Evolutionary conservation across 2,797 vertebrate genomes (phyloP).

Genomic region (Pelochelys cantorii): DNA sequence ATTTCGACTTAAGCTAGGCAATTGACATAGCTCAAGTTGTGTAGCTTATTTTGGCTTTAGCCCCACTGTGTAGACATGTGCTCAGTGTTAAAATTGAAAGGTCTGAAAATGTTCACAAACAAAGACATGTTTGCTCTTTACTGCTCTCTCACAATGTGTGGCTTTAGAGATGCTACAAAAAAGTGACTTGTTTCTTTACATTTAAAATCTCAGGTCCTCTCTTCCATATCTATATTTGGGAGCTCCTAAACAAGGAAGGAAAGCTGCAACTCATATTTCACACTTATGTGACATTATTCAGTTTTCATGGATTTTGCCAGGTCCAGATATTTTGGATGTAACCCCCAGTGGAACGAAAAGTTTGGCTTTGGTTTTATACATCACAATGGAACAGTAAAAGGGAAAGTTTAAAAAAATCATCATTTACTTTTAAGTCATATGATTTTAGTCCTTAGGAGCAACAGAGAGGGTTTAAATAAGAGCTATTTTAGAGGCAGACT

Average conservation of each 20-base stretch:
- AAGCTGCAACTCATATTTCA: not conserved
- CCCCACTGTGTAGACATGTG: no score
- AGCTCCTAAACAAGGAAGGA: not conserved
- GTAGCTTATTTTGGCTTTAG: no score
- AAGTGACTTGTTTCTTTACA: not conserved
- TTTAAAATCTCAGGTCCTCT: not conserved
- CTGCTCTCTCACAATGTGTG: not conserved
- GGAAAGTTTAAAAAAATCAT: not conserved
- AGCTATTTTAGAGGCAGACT: not conserved
- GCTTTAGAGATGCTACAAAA: not conserved
- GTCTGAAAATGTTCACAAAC: rapidly evolving
- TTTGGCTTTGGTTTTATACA: not conserved
- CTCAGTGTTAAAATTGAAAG: not conserved
- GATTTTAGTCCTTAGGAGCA: constrained; percentile 30
- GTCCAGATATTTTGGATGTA: not conserved
- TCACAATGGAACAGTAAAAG: not conserved
- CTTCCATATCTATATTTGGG: not conserved
- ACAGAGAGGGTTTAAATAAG: constrained; percentile 8
- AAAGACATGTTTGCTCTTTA: constrained; percentile 26
- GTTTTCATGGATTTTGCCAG: rapidly evolving
- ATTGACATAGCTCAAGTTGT: no score
- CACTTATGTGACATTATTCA: not conserved
- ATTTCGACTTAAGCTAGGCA: no score
- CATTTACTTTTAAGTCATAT: constrained; percentile 39
- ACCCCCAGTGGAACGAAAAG: not conserved